phyloP scores from a whole-genome alignment of 2,113 vertebrate genomes.

The Sinocyclocheilus anshuiensis region DNA sequence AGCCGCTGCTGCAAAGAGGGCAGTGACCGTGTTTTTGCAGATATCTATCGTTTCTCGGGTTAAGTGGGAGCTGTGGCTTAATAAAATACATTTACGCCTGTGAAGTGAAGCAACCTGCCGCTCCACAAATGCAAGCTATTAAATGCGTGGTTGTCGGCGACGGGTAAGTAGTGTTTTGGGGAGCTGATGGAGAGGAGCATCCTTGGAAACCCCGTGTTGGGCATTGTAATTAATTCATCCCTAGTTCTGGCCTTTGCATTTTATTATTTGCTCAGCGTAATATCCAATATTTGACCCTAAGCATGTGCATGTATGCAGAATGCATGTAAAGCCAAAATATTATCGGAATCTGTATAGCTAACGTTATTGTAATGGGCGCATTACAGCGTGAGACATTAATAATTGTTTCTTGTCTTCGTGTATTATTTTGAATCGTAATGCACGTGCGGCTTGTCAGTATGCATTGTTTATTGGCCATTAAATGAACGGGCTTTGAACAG shows the following conservation, averaged over 20 bases:
- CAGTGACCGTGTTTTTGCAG: conserved; percentile 63
- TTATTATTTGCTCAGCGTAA: not conserved
- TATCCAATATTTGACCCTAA: not conserved
- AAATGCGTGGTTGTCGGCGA: conserved; percentile 84
- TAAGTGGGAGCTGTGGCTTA: conserved; percentile 1
- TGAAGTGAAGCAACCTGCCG: conserved; percentile 53
- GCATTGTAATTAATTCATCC: not conserved
- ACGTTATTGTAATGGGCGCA: not conserved
- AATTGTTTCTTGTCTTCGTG: not conserved
- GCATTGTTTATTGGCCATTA: not conserved
- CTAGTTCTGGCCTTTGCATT: conserved; percentile 2
- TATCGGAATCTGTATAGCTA: not conserved
- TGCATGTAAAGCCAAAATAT: not conserved
- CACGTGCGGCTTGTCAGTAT: not conserved
- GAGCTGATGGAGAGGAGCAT: conserved; percentile 21
- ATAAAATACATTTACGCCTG: conserved; percentile 41
- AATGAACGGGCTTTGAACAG: not conserved
- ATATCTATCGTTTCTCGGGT: conserved; percentile 25
- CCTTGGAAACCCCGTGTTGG: conserved; percentile 20
- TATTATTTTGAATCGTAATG: not conserved
- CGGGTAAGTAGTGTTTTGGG: conserved; percentile 70
- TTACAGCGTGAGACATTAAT: not conserved
- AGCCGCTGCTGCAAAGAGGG: conserved; percentile 71
- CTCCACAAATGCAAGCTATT: conserved; percentile 78
- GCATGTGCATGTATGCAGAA: not conserved